phyloP scores from a whole-genome alignment of 2,113 vertebrate genomes.

The Silurus asotus region DNA sequence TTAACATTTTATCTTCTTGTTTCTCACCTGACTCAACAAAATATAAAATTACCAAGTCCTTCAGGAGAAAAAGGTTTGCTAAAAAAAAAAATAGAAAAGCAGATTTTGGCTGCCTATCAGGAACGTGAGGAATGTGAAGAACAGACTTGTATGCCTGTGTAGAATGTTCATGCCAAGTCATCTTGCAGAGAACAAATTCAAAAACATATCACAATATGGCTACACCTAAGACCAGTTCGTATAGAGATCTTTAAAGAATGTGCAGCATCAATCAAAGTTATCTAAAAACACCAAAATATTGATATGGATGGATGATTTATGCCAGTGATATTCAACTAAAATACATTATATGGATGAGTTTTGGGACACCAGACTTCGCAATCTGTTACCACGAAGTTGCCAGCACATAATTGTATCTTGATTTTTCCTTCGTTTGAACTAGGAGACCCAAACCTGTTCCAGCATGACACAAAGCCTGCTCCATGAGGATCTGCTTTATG shows the following conservation, averaged over 20 bases:
- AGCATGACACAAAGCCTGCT: too few relatives aligned
- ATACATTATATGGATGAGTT: background rate
- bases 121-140: constrained; percentile 6
- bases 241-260: background rate
- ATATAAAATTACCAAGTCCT: background rate
- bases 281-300: background rate
- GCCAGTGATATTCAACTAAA: background rate
- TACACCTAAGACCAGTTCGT: background rate
- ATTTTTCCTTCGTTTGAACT: too few relatives aligned
- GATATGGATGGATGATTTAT: background rate
- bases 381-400: too few relatives aligned
- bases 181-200: background rate
- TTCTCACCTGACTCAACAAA: background rate
- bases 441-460: too few relatives aligned
- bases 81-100: background rate
- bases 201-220: background rate
- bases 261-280: background rate
- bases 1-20: background rate
- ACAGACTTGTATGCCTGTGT: background rate
- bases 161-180: background rate
- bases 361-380: too few relatives aligned
- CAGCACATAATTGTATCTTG: too few relatives aligned
- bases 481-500: too few relatives aligned
- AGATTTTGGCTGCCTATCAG: background rate
- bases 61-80: background rate